phyloP scores from a whole-genome alignment of 2,888 invertebrate species.

The Drosophila melanocephala region DNA sequence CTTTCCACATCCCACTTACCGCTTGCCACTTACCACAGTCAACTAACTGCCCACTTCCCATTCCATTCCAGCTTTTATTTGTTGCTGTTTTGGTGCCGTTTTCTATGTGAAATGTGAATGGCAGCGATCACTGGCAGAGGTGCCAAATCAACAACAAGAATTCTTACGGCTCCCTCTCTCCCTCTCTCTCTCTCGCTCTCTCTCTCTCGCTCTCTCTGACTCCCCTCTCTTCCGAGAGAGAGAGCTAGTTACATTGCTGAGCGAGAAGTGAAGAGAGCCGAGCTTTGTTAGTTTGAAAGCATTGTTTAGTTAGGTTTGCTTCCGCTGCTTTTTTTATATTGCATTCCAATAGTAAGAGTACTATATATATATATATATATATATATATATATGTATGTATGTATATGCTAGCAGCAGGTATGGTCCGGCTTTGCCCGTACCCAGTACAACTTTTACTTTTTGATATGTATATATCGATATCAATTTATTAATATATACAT shows the following conservation, averaged over 20 bases:
- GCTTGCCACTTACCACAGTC: constrained; percentile 1
- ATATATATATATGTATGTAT: neutral
- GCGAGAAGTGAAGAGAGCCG: constrained; percentile 3
- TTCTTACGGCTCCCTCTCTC: neutral
- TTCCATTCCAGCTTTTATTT: constrained; percentile 23
- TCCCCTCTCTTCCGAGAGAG: neutral
- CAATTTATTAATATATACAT: neutral
- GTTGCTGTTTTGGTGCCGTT: constrained; percentile 20
- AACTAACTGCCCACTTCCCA: constrained; percentile 22
- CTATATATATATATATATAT: neutral
- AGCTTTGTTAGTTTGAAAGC: constrained; percentile 5
- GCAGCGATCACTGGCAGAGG: constrained; percentile 14
- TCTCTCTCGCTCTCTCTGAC: neutral
- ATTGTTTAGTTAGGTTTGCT: constrained; percentile 4
- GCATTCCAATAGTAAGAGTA: constrained; percentile 7
- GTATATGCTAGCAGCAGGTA: neutral
- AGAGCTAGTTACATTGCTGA: neutral
- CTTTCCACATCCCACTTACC: constrained; percentile 15
- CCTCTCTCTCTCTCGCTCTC: neutral
- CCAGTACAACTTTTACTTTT: neutral
- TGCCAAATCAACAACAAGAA: constrained; percentile 12
- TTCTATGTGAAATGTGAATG: constrained; percentile 23
- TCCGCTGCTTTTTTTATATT: constrained; percentile 10
- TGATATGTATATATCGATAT: neutral
- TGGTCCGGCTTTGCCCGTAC: neutral